These are phyloP conservation scores for Oncopodura yosiiana DNA, from an alignment of 1,140 invertebrate genomes.

Conservation along the genomic window DNA sequence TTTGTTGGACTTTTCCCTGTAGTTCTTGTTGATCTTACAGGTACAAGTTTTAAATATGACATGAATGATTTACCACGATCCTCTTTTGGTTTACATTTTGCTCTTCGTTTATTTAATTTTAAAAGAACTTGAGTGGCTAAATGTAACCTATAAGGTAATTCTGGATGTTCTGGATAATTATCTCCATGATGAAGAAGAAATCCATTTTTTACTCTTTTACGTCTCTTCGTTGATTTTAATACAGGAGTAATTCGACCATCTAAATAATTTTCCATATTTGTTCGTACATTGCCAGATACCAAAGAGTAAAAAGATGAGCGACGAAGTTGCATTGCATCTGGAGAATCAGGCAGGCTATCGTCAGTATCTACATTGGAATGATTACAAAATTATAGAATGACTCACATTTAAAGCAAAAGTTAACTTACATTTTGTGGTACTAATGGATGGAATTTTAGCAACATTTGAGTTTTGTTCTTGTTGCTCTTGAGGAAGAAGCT, in stretches of 20 bases:
- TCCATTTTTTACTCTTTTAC: slow-evolving; percentile 26
- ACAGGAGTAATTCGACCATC: slow-evolving; percentile 19
- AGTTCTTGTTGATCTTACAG: slow-evolving; percentile 21
- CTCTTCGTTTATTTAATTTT: slow-evolving; percentile 31
- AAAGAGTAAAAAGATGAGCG: slow-evolving; percentile 33
- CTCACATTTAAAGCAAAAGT: no score
- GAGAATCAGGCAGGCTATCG: slow-evolving; percentile 27
- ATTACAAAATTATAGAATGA: not conserved
- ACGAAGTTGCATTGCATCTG: slow-evolving; percentile 31
- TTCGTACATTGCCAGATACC: slow-evolving; percentile 30
- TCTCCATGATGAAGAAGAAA: slow-evolving; percentile 34
- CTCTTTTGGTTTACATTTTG: slow-evolving; percentile 29
- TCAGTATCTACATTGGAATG: slow-evolving; percentile 10
- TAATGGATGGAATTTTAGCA: no score
- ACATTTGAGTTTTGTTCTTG: no score
- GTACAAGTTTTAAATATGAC: slow-evolving; percentile 30
- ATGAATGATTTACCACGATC: slow-evolving; percentile 28
- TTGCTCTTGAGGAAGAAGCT: no score
- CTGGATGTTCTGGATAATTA: slow-evolving; percentile 33
- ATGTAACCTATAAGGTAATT: slow-evolving; percentile 27
- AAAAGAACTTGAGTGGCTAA: slow-evolving; percentile 33
- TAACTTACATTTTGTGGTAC: no score
- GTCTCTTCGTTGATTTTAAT: slow-evolving; percentile 7
- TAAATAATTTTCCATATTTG: slow-evolving; percentile 32
- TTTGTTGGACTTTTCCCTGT: not conserved